phyloP scores from a whole-genome alignment of 2,797 vertebrate species.

The Tadarida brasiliensis region DNA sequence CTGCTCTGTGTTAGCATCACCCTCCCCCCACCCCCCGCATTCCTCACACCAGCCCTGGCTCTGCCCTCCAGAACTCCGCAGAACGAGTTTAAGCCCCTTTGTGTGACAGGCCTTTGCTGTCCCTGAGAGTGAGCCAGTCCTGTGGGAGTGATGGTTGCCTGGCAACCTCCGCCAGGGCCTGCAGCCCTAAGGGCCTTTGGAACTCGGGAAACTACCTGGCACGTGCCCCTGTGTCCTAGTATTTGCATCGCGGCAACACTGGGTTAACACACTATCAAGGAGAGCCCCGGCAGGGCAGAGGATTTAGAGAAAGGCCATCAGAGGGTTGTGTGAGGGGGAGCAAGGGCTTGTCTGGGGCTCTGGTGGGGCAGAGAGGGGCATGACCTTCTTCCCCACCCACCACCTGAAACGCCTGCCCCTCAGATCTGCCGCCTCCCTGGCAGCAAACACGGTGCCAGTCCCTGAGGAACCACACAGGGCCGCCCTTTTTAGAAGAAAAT shows the following conservation, averaged over 20 bases:
- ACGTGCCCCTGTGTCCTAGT: neutral
- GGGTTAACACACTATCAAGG: neutral
- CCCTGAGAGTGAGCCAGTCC: neutral
- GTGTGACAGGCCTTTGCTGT: neutral
- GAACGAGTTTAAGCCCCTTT: neutral
- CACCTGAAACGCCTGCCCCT: neutral
- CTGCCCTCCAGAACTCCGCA: constrained; percentile 9
- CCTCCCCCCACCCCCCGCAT: neutral
- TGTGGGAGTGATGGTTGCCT: constrained; percentile 39
- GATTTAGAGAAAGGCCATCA: neutral
- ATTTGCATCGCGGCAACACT: neutral
- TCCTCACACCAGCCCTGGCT: neutral
- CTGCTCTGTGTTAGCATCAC: neutral
- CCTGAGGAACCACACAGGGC: neutral
- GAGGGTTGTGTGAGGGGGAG: neutral
- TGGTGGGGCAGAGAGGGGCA: too few species aligned
- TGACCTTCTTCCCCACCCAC: neutral
- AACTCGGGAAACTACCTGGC: neutral
- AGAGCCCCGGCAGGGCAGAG: neutral
- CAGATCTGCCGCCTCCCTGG: neutral
- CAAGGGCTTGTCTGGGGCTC: neutral
- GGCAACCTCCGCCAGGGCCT: constrained; percentile 3
- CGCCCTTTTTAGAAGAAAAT: neutral
- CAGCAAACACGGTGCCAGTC: neutral
- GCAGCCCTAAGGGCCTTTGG: neutral